phyloP scores from a whole-genome alignment of 2,797 vertebrate genomes.

The Phalloptychus januarius region DNA sequence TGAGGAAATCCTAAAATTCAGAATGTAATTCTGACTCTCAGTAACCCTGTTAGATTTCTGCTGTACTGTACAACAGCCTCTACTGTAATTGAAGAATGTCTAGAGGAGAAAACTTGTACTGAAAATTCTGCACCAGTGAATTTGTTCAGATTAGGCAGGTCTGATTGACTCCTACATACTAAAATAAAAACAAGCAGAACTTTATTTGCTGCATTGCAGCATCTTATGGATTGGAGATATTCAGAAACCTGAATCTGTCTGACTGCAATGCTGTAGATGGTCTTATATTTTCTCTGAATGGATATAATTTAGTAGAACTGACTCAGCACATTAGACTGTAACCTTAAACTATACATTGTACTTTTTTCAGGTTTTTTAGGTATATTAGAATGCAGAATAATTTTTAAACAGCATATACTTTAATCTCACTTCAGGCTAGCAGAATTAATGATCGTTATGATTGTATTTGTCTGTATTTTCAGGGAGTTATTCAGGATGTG shows the following conservation, averaged over 20 bases:
- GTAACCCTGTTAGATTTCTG: background rate
- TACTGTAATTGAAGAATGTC: background rate
- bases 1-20: background rate
- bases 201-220: background rate
- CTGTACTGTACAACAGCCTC: background rate
- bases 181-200: background rate
- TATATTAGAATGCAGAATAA: background rate
- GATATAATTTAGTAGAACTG: background rate
- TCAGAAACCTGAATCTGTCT: background rate
- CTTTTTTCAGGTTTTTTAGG: background rate
- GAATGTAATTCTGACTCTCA: background rate
- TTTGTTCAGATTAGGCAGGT: background rate
- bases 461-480: conserved; percentile 35
- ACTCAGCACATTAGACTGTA: background rate
- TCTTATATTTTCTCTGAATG: background rate
- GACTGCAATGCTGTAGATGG: background rate
- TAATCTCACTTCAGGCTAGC: background rate
- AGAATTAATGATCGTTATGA: background rate
- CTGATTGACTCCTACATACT: background rate
- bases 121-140: background rate
- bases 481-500: conserved; percentile 95
- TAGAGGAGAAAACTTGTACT: background rate
- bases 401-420: background rate
- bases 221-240: background rate
- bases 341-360: background rate